These are phyloP conservation scores for Leptatherina wallacei DNA, from an alignment of 2,797 vertebrate species.

Conservation along the genomic window DNA sequence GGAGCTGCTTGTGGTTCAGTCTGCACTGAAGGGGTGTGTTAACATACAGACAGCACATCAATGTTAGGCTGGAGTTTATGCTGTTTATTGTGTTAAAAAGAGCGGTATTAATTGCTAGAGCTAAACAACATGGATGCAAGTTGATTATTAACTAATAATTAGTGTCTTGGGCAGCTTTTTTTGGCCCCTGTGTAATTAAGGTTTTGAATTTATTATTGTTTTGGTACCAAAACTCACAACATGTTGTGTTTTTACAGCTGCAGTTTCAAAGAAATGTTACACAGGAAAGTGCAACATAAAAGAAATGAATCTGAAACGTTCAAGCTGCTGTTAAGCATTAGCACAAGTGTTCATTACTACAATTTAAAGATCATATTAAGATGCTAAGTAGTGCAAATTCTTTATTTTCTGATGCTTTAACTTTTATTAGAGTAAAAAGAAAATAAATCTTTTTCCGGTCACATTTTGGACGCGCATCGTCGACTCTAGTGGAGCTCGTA, in stretches of 20 bases:
- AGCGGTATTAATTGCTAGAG: not conserved
- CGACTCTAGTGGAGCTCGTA: no score
- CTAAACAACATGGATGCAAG: not conserved
- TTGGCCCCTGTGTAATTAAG: no score
- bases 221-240: not conserved
- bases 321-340: not conserved
- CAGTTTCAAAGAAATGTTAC: not conserved
- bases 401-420: no score
- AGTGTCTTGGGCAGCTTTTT: not conserved
- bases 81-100: no score
- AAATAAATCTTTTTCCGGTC: not conserved
- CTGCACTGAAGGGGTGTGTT: not conserved
- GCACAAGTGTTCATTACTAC: no score
- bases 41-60: not conserved
- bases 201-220: no score
- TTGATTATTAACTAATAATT: not conserved
- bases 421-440: no score
- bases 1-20: conserved; percentile 23
- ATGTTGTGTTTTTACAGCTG: not conserved
- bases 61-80: not conserved
- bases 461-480: not conserved
- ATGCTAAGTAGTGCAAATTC: no score
- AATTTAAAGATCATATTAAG: no score
- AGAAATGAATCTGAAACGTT: not conserved
- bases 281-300: not conserved